A percentile compares a stretch with the other conserved stretches of the same genome.
phyloP scores from a whole-genome alignment of 1,140 invertebrate species.

The Lerema accius region DNA sequence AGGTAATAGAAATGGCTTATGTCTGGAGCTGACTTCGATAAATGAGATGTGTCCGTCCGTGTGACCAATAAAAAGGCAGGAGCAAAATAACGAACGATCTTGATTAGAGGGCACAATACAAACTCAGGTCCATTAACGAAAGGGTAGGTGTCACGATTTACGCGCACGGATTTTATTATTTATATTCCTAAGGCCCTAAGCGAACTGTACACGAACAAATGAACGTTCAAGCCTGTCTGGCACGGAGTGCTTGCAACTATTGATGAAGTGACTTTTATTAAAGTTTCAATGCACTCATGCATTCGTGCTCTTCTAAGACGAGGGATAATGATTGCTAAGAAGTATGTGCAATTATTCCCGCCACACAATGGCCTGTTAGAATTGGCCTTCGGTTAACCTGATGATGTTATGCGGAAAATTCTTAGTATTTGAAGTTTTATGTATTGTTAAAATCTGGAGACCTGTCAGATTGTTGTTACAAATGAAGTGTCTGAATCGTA shows the following conservation, averaged over 20 bases:
- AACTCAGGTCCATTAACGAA: slow-evolving; percentile 75
- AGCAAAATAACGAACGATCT: slow-evolving; percentile 64
- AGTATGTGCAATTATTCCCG: slow-evolving; percentile 28
- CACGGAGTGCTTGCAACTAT: slow-evolving; percentile 40
- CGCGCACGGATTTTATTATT: slow-evolving; percentile 65
- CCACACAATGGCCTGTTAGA: slow-evolving; percentile 19
- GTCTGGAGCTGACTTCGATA: slow-evolving; percentile 41
- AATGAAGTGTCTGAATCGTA: too few species aligned
- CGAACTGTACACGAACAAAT: slow-evolving; percentile 58
- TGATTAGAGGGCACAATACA: slow-evolving; percentile 67
- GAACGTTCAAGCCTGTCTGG: slow-evolving; percentile 58
- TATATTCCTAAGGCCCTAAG: slow-evolving; percentile 54
- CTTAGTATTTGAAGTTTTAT: too few species aligned
- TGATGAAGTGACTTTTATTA: slow-evolving; percentile 37
- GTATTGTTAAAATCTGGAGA: too few species aligned
- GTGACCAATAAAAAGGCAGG: slow-evolving; percentile 65
- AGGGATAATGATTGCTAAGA: slow-evolving; percentile 29
- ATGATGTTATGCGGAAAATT: too few species aligned
- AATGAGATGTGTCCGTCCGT: slow-evolving; percentile 57
- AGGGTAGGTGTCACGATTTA: slow-evolving; percentile 74
- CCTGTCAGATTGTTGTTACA: too few species aligned
- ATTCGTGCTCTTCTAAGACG: slow-evolving; percentile 28
- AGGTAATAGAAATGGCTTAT: slow-evolving; percentile 30
- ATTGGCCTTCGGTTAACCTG: slow-evolving; percentile 13
- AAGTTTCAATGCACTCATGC: slow-evolving; percentile 24